A percentile compares a stretch with the other conserved stretches of the same genome.
These are phyloP conservation scores for Leuciscus waleckii DNA, from an alignment of 2,797 vertebrate genomes.

Conservation along the genomic window DNA sequence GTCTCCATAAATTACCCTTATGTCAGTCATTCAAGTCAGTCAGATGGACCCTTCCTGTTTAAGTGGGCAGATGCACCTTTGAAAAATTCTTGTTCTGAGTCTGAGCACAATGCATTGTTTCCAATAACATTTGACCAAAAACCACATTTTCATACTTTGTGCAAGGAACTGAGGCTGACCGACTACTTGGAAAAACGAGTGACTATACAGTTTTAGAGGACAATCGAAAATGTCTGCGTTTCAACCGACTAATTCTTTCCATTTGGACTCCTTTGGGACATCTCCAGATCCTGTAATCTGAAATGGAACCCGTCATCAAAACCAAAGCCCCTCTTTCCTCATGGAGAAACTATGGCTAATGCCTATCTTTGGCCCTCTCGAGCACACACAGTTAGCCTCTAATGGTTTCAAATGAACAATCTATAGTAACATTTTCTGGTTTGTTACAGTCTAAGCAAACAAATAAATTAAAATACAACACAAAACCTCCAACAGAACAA, in stretches of 20 bases:
- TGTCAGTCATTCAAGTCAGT: background rate
- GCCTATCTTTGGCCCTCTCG: conserved; percentile 34
- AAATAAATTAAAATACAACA: conserved; percentile 12
- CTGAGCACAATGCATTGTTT: background rate
- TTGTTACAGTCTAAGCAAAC: conserved; percentile 2
- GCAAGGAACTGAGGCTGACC: background rate
- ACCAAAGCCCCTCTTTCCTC: conserved; percentile 37
- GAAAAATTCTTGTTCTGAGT: background rate
- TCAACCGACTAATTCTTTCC: conserved; percentile 50
- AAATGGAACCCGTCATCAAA: conserved; percentile 45
- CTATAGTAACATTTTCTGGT: background rate
- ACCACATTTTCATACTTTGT: background rate
- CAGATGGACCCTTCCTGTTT: background rate
- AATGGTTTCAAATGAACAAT: conserved; percentile 8
- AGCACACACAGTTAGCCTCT: conserved; percentile 20
- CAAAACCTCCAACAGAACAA: conserved; percentile 37
- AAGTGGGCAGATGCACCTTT: background rate
- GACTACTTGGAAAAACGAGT: conserved; percentile 39
- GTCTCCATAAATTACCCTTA: background rate
- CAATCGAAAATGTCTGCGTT: conserved; percentile 34
- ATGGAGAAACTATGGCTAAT: conserved; percentile 37
- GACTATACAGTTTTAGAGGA: conserved; percentile 39
- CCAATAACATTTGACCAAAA: background rate
- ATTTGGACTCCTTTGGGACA: conserved; percentile 45
- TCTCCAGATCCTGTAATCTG: conserved; percentile 49